Evolutionary conservation across 2,113 vertebrate genomes (phyloP).

Genomic region (Onychostruthus taczanowskii): DNA sequence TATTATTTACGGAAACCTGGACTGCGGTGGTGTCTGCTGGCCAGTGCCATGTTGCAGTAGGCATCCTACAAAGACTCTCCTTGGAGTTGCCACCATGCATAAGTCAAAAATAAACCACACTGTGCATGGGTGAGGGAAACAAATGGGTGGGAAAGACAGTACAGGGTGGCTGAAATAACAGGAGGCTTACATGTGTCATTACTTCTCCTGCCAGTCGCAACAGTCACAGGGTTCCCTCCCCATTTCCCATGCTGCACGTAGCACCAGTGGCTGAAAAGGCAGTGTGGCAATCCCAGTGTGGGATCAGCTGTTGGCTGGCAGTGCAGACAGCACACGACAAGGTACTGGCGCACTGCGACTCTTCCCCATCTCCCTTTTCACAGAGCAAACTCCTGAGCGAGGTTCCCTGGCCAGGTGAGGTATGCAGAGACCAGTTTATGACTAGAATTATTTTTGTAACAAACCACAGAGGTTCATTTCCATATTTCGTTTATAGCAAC

Average conservation of each 20-base stretch:
- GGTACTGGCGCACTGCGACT: rapidly evolving
- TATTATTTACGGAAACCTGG: background rate
- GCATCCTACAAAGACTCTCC: background rate
- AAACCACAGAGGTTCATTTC: background rate
- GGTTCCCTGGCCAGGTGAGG: background rate
- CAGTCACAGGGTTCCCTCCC: background rate
- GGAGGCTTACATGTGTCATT: background rate
- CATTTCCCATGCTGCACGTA: rapidly evolving
- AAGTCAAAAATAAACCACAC: background rate
- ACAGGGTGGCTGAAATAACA: background rate
- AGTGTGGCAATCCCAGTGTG: rapidly evolving
- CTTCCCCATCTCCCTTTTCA: background rate
- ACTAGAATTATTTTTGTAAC: background rate
- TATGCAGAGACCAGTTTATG: background rate
- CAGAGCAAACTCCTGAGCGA: rapidly evolving
- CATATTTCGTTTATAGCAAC: background rate
- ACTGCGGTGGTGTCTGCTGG: background rate
- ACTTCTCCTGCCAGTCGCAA: background rate
- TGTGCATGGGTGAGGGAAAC: background rate
- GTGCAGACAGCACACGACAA: rapidly evolving
- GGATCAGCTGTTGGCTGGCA: background rate
- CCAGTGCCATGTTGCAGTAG: background rate
- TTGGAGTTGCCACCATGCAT: background rate
- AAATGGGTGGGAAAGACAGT: background rate
- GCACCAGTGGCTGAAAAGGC: background rate